These are phyloP conservation scores for Acholoe squamosa DNA, from an alignment of 2,888 invertebrate species.

Conservation along the genomic window DNA sequence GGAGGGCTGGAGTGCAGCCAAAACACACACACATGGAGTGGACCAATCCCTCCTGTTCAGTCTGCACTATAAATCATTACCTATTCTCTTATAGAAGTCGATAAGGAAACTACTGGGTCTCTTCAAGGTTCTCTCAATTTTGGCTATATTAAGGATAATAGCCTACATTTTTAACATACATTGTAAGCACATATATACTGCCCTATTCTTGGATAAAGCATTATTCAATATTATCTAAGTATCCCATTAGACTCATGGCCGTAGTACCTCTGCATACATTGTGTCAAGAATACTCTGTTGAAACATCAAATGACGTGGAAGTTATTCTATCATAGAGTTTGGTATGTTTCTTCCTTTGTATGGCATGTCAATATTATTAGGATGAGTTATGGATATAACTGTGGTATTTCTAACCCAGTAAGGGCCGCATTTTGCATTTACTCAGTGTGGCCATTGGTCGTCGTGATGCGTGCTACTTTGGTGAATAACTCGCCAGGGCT, in stretches of 20 bases:
- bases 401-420: no score
- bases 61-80: neutral
- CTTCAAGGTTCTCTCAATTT: neutral
- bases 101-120: neutral
- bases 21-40: neutral
- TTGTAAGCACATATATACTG: neutral
- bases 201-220: neutral
- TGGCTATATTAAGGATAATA: neutral
- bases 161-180: neutral
- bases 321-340: no score
- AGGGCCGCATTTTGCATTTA: no score
- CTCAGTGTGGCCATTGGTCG: no score
- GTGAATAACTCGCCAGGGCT: no score
- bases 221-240: neutral
- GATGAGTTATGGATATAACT: no score
- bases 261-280: neutral
- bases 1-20: neutral
- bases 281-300: neutral
- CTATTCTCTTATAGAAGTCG: neutral
- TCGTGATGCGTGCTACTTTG: no score
- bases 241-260: neutral
- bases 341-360: no score
- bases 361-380: neutral
- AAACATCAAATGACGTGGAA: no score
- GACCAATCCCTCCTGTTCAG: neutral